These are phyloP conservation scores for Eristalis pertinax DNA, from an alignment of 2,888 invertebrate genomes.

Conservation along the genomic window DNA sequence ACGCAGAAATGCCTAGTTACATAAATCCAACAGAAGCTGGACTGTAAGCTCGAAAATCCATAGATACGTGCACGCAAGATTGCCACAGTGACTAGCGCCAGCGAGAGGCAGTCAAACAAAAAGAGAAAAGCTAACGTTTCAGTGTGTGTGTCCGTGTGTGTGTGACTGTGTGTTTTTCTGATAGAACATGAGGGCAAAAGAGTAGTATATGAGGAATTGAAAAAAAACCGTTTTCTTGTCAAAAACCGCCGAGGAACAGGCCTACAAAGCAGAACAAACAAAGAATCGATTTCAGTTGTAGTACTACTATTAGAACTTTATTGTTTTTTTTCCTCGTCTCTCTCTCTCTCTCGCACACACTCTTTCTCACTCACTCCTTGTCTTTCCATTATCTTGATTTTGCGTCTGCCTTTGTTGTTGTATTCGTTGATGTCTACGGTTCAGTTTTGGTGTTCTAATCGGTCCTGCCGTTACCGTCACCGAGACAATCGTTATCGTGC, in stretches of 20 bases:
- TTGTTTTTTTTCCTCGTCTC: neutral
- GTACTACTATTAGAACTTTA: constrained; percentile 21
- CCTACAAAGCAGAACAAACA: constrained; percentile 7
- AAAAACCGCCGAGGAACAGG: constrained; percentile 35
- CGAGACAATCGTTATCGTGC: constrained; percentile 15
- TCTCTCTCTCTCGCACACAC: neutral
- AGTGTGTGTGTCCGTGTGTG: no score
- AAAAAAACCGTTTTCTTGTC: neutral
- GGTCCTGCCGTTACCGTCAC: constrained; percentile 18
- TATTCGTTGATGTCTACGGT: neutral
- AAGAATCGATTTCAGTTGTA: constrained; percentile 57
- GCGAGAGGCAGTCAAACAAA: neutral
- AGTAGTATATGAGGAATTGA: constrained; percentile 27
- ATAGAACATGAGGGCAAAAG: constrained; percentile 14
- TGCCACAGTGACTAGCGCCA: no score
- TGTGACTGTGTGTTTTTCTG: neutral
- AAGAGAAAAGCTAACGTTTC: neutral
- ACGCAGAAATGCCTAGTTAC: constrained; percentile 22
- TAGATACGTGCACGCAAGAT: neutral
- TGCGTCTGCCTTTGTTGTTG: neutral
- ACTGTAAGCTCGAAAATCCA: constrained; percentile 15
- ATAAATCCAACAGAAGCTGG: constrained; percentile 29
- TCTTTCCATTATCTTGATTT: neutral
- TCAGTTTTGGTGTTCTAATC: constrained; percentile 3
- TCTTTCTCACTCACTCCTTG: no score